phyloP scores from a whole-genome alignment of 2,888 invertebrate species.

The Dryobota labecula region DNA sequence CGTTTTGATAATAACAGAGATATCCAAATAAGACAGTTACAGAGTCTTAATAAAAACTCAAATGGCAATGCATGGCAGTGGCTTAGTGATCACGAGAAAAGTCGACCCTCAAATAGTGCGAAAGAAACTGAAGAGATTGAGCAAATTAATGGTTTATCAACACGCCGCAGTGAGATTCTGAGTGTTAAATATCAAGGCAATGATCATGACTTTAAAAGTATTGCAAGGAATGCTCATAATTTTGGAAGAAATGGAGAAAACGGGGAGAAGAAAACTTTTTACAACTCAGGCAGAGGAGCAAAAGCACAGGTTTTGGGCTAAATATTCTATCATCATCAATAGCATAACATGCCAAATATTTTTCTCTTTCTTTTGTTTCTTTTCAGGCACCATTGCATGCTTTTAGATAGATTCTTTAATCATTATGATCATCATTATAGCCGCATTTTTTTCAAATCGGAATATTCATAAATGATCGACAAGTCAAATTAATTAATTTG shows the following conservation, averaged over 20 bases:
- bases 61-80: constrained; percentile 27
- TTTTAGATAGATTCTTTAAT: not conserved
- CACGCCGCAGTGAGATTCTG: constrained; percentile 2
- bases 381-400: not conserved
- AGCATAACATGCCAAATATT: not conserved
- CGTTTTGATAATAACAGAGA: not conserved
- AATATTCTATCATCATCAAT: not conserved
- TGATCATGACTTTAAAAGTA: not conserved
- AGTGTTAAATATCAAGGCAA: constrained; percentile 4
- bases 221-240: not conserved
- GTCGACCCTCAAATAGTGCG: not conserved
- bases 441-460: not conserved
- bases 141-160: constrained; percentile 29
- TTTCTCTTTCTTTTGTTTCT: not conserved
- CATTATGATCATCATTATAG: not conserved
- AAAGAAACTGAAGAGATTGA: not conserved
- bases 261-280: not conserved
- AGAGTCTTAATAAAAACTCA: not conserved
- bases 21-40: constrained; percentile 6
- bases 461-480: not conserved
- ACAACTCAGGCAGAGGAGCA: not conserved
- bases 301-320: constrained; percentile 18
- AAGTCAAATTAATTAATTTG: not conserved
- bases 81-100: constrained; percentile 21
- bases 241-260: not conserved